A percentile compares a stretch with the other conserved stretches of the same genome.
phyloP scores from a whole-genome alignment of 2,888 invertebrate genomes.

The Frankliniella fusca region DNA sequence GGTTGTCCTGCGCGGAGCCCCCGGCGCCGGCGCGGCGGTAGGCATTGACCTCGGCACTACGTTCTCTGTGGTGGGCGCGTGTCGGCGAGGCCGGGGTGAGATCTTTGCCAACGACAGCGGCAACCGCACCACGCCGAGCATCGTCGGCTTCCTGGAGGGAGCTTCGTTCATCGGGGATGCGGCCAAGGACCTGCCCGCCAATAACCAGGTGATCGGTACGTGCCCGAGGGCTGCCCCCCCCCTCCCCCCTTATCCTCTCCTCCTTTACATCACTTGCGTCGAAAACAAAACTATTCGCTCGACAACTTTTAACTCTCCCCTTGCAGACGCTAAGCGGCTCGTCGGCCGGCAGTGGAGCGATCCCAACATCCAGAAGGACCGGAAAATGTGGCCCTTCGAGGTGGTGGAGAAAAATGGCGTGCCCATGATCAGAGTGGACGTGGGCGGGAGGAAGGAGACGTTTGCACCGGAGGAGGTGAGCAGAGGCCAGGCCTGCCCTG shows the following conservation, averaged over 20 bases:
- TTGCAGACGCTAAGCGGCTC: neutral
- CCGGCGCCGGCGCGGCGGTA: neutral
- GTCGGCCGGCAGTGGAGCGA: neutral
- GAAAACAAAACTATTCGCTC: too few relatives aligned
- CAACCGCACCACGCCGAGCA: neutral
- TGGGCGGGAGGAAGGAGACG: neutral
- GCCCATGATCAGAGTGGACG: neutral
- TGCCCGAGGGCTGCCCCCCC: neutral
- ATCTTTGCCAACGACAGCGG: neutral
- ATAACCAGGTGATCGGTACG: neutral
- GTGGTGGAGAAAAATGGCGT: neutral
- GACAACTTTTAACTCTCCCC: too few relatives aligned
- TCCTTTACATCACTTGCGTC: too few relatives aligned
- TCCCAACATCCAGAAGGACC: neutral
- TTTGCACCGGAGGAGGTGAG: neutral
- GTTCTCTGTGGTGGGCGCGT: neutral
- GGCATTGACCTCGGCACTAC: neutral
- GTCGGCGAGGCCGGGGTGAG: neutral
- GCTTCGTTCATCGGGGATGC: neutral
- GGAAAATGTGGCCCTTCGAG: neutral
- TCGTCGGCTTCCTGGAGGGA: neutral
- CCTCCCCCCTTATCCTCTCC: too few relatives aligned
- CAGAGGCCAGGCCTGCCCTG: neutral
- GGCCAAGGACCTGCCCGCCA: neutral
- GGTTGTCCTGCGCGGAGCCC: neutral